Evolutionary conservation across 2,888 invertebrate genomes (phyloP), one percentile per base, ranked within the genome.

Genomic region (Sisyra nigra): DNA sequence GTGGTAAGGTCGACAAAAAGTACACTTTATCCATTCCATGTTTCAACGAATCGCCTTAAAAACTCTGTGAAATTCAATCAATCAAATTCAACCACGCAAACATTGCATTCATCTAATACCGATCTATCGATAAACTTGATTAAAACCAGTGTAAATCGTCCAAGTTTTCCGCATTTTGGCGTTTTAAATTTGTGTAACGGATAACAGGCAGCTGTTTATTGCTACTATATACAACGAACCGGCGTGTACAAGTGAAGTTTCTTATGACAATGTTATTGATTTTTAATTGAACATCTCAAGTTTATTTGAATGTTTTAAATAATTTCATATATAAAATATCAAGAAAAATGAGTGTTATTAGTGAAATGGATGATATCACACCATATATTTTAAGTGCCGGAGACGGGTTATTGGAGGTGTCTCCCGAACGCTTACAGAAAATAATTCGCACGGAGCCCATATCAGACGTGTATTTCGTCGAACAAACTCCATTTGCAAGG

Each of bases 401-500:
- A 57, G 77, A 80, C 64, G 83, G 83, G 52, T 73, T 83, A 54
- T 66, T 83, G 62, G 76, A 76, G 66, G 68, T 82, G 56, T 72
- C 75, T 45, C 74, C 78, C 60, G 77, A 77, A 54, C 68, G 72
- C 57, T 66, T 80, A 54, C 69, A 73, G 55, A 71, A 70, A 60
- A 67, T 83, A 59, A 72, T 82, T 61, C 76, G 78, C 54, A 71
- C 74, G 59, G 76, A 79, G 59, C 75, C 80, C 54, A 82, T 84
- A 63, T 74, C 77, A 54, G 76, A 79, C 54, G 74, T 80, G 51
- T 84, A 83, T 64, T 76, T 80, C 63, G 80, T 84, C 55, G 83
- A 84, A 64, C 80, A 81, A 66, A 80, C 80, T 57, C 83, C 83
- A 57, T 83, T 84, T 69, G 84, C 83, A 71, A 83, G 84, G 84